phyloP scores from a whole-genome alignment of 2,888 invertebrate genomes.

The Scelioninae gen. 1 region DNA sequence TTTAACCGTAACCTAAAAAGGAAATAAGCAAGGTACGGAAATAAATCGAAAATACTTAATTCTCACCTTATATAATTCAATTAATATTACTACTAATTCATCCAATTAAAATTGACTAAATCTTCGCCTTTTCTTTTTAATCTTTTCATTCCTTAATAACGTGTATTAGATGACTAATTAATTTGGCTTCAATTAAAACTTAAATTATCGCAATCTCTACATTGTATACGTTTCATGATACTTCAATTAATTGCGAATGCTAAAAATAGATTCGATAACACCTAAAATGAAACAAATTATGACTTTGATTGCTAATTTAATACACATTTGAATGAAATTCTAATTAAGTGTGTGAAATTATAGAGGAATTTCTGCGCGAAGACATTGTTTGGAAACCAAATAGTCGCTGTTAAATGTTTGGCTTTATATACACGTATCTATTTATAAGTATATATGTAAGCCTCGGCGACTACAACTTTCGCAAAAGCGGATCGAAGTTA shows the following conservation, averaged over 20 bases:
- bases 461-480: constrained; percentile 64
- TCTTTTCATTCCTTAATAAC: constrained; percentile 13
- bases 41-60: background rate
- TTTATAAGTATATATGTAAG: constrained; percentile 52
- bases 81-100: constrained; percentile 4
- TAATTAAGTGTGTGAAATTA: constrained; percentile 52
- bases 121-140: too few species aligned
- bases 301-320: constrained; percentile 33
- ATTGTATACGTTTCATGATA: constrained; percentile 14
- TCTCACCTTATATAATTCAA: background rate
- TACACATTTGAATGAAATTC: constrained; percentile 26
- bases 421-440: constrained; percentile 59
- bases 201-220: constrained; percentile 22
- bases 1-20: background rate
- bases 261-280: constrained; percentile 7
- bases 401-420: constrained; percentile 56
- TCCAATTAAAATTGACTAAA: constrained; percentile 13
- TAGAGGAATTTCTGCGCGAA: constrained; percentile 19
- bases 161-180: constrained; percentile 21
- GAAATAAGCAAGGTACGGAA: background rate
- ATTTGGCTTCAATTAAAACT: constrained; percentile 23
- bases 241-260: constrained; percentile 8
- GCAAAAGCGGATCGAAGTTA: constrained; percentile 75
- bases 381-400: constrained; percentile 52
- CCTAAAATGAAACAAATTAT: constrained; percentile 32